These are phyloP conservation scores for Daphoenositta chrysoptera DNA, from an alignment of 2,113 vertebrate species.

Conservation along the genomic window DNA sequence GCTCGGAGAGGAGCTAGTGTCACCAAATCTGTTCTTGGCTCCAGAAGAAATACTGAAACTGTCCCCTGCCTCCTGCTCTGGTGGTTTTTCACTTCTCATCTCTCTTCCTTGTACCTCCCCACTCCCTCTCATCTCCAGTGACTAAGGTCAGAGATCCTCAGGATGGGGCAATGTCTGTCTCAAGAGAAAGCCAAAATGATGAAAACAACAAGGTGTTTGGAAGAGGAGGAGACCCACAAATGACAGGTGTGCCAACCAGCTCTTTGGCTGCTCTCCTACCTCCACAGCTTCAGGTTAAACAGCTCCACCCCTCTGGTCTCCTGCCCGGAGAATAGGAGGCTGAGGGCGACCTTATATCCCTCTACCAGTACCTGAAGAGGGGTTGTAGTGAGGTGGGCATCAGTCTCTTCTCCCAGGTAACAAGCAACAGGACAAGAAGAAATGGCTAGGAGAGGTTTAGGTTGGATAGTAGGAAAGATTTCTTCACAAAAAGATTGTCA, in stretches of 20 bases:
- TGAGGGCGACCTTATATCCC: neutral
- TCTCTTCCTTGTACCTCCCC: neutral
- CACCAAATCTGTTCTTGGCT: neutral
- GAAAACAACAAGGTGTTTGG: neutral
- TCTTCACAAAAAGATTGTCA: neutral
- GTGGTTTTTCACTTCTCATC: neutral
- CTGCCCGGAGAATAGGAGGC: neutral
- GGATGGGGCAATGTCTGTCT: too few relatives aligned
- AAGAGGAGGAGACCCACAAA: neutral
- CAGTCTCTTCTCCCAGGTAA: neutral
- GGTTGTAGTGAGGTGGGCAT: neutral
- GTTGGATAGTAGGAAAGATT: neutral
- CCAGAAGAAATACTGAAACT: neutral
- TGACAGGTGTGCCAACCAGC: fast-evolving
- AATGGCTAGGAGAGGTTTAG: neutral
- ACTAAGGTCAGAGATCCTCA: neutral
- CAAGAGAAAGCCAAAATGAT: neutral
- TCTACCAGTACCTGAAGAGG: too few relatives aligned
- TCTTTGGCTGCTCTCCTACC: neutral
- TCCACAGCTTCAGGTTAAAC: neutral
- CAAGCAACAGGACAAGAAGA: neutral
- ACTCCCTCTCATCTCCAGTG: neutral
- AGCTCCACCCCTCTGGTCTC: neutral
- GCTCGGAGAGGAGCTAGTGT: neutral
- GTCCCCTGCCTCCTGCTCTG: neutral